phyloP scores from a whole-genome alignment of 2,113 vertebrate species.

The Uropsilus gracilis region DNA sequence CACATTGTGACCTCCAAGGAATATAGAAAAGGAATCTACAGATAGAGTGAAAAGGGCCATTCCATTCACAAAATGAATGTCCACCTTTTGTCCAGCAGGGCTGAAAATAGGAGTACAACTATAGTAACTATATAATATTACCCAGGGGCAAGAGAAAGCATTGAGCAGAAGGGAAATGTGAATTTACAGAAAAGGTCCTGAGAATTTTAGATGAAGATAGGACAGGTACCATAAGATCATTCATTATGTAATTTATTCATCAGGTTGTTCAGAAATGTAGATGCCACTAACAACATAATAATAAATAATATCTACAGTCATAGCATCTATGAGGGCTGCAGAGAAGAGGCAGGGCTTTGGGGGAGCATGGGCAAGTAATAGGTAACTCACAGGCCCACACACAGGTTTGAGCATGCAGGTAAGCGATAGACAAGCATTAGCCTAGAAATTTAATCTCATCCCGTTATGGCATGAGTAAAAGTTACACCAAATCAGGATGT shows the following conservation, averaged over 20 bases:
- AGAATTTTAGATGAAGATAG: not conserved
- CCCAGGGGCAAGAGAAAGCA: not conserved
- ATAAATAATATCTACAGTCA: not conserved
- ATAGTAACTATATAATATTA: no score
- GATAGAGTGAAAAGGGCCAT: not conserved
- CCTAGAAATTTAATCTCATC: not conserved
- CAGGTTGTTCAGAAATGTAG: not conserved
- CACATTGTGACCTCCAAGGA: not conserved
- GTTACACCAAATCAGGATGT: not conserved
- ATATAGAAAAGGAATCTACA: fast-evolving
- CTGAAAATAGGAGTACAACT: not conserved
- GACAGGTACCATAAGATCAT: not conserved
- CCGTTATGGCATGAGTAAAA: not conserved
- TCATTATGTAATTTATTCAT: no score
- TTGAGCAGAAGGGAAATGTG: not conserved
- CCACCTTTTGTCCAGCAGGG: not conserved
- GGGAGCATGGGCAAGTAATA: not conserved
- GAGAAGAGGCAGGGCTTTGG: not conserved
- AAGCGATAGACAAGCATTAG: not conserved
- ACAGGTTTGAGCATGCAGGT: not conserved
- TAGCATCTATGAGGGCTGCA: not conserved
- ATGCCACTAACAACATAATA: not conserved
- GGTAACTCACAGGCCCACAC: not conserved
- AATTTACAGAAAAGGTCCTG: not conserved
- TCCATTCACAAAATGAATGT: not conserved